phyloP scores from a whole-genome alignment of 2,113 vertebrate genomes.

The Lynx canadensis region DNA sequence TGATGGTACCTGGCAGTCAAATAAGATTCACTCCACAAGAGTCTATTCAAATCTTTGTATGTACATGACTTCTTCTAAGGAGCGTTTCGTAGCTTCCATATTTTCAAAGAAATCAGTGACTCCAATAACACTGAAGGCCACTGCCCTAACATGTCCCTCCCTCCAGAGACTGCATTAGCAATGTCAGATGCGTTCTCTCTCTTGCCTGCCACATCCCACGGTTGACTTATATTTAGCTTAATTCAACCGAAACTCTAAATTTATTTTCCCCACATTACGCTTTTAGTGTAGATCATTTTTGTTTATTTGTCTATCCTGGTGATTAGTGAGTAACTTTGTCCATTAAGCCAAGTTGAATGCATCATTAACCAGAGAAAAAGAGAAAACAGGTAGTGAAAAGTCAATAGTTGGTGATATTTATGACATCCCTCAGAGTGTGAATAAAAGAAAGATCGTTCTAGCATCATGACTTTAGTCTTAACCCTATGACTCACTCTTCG shows the following conservation, averaged over 20 bases:
- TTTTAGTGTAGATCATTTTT: slow-evolving; percentile 72
- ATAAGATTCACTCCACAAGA: not conserved
- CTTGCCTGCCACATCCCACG: slow-evolving; percentile 41
- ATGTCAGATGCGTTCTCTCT: not conserved
- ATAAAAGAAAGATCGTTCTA: slow-evolving; percentile 4
- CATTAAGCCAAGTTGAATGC: slow-evolving; percentile 66
- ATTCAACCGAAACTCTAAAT: slow-evolving; percentile 48
- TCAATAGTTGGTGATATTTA: slow-evolving; percentile 65
- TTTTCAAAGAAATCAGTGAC: slow-evolving; percentile 19
- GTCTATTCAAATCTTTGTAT: not conserved
- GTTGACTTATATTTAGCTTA: slow-evolving; percentile 59
- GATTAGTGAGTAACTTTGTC: slow-evolving; percentile 66
- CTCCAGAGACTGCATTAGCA: not conserved
- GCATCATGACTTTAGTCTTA: not conserved
- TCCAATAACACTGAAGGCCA: not conserved
- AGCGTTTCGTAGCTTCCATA: not conserved
- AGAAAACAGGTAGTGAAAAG: slow-evolving; percentile 64
- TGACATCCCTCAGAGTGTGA: not conserved
- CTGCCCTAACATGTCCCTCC: not conserved
- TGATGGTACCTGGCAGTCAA: not conserved
- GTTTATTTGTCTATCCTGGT: slow-evolving; percentile 70
- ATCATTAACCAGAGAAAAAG: slow-evolving; percentile 61
- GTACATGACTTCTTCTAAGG: not conserved
- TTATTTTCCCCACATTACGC: slow-evolving; percentile 53
- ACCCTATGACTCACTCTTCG: slow-evolving; percentile 37